A percentile compares a stretch with the other conserved stretches of the same genome.
These are phyloP conservation scores for Lasiurus borealis DNA, from an alignment of 2,113 vertebrate species.

Conservation along the genomic window DNA sequence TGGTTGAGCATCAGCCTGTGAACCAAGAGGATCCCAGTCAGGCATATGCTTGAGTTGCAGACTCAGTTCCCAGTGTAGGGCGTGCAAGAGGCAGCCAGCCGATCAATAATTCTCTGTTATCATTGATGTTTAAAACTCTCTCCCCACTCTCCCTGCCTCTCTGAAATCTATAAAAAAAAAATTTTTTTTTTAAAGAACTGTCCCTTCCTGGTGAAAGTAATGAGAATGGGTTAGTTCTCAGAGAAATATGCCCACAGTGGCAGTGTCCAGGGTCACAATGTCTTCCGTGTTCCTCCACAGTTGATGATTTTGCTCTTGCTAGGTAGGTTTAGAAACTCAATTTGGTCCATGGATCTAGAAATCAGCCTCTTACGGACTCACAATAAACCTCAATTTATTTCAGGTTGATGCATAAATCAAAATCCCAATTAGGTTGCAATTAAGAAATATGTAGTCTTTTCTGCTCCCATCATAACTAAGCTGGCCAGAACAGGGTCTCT, in stretches of 20 bases:
- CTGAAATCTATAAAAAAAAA: too few species aligned
- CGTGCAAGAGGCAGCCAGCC: too few species aligned
- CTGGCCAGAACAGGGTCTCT: background rate
- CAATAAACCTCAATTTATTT: background rate
- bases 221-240: background rate
- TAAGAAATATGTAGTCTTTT: background rate
- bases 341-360: background rate
- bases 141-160: too few species aligned
- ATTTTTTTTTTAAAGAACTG: background rate
- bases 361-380: background rate
- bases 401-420: background rate
- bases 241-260: background rate
- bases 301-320: background rate
- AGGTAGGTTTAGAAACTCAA: background rate
- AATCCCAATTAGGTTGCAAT: background rate
- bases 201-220: background rate
- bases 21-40: too few species aligned
- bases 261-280: rapidly evolving
- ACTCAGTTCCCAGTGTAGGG: too few species aligned
- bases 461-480: background rate
- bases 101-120: too few species aligned
- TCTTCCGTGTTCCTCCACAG: background rate
- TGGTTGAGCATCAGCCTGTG: too few species aligned
- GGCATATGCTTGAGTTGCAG: too few species aligned
- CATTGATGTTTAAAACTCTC: too few species aligned